phyloP scores from a whole-genome alignment of 2,888 invertebrate genomes.

The Drosophila atripex region DNA sequence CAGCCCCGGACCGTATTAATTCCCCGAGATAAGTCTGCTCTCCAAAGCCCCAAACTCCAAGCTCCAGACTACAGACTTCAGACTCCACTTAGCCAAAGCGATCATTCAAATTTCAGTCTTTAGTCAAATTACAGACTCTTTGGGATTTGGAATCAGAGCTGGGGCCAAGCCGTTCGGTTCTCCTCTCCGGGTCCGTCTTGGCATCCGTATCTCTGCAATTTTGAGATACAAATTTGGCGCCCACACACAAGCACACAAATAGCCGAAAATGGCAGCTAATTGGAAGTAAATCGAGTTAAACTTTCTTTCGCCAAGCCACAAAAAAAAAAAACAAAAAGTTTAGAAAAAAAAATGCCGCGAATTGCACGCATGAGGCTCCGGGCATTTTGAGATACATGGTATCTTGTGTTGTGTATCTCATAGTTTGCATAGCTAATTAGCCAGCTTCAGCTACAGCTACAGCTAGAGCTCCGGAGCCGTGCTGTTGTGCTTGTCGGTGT shows the following conservation, averaged over 20 bases:
- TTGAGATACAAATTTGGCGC: slow-evolving; percentile 65
- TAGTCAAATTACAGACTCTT: slow-evolving; percentile 69
- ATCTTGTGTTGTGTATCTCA: slow-evolving; percentile 74
- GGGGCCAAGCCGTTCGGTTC: slow-evolving; percentile 14
- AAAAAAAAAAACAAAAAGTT: not conserved
- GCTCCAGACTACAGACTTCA: slow-evolving; percentile 24
- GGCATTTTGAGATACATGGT: slow-evolving; percentile 67
- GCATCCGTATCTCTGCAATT: slow-evolving; percentile 58
- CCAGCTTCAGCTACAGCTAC: slow-evolving; percentile 32
- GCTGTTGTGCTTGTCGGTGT: slow-evolving; percentile 32
- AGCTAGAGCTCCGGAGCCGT: slow-evolving; percentile 16
- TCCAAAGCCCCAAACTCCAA: slow-evolving; percentile 4
- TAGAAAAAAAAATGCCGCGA: slow-evolving; percentile 27
- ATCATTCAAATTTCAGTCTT: slow-evolving; percentile 67
- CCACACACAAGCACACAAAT: slow-evolving; percentile 56
- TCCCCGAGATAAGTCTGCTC: slow-evolving; percentile 19
- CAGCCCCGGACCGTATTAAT: slow-evolving; percentile 44
- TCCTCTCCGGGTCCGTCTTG: slow-evolving; percentile 1
- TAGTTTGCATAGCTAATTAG: slow-evolving; percentile 80
- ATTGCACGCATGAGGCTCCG: slow-evolving; percentile 73
- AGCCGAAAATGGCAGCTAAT: slow-evolving; percentile 72
- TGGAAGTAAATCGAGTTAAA: slow-evolving; percentile 74
- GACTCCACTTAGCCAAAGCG: slow-evolving; percentile 61
- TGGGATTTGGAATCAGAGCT: slow-evolving; percentile 17
- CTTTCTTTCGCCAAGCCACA: slow-evolving; percentile 62